Percentiles rank a stretch among this genome's conserved stretches.
phyloP scores from a whole-genome alignment of 2,797 vertebrate species.

The Bradypus variegatus region DNA sequence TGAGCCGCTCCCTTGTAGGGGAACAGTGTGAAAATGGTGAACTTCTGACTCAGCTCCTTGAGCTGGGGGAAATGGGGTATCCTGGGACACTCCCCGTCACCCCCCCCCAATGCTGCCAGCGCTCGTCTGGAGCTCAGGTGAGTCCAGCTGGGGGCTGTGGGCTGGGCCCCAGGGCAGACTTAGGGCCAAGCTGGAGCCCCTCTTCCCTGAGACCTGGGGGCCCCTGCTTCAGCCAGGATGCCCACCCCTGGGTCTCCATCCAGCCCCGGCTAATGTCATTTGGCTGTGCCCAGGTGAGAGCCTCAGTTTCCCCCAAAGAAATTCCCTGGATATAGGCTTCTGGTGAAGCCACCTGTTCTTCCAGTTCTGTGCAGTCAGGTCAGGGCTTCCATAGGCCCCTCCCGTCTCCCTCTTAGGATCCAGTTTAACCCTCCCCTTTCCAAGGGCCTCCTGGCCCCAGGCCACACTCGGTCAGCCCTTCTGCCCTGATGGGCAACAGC shows the following conservation, averaged over 20 bases:
- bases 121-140: neutral
- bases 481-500: too few relatives aligned
- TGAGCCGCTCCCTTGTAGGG: neutral
- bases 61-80: neutral
- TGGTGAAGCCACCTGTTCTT: conserved; percentile 42
- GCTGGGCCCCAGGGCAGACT: neutral
- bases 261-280: neutral
- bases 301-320: conserved; percentile 2
- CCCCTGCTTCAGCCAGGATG: neutral
- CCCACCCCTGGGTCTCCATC: neutral
- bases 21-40: neutral
- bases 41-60: neutral
- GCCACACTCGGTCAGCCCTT: too few relatives aligned
- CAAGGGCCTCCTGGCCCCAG: too few relatives aligned
- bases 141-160: neutral
- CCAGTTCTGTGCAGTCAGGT: neutral
- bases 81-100: too few relatives aligned
- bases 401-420: neutral
- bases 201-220: neutral
- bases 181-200: neutral
- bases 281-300: neutral
- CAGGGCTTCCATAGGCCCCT: neutral
- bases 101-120: too few relatives aligned
- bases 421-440: too few relatives aligned
- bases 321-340: conserved; percentile 57